These are phyloP conservation scores for Tokudaia tokunoshimensis DNA, from an alignment of 2,797 vertebrate species.

Conservation along the genomic window DNA sequence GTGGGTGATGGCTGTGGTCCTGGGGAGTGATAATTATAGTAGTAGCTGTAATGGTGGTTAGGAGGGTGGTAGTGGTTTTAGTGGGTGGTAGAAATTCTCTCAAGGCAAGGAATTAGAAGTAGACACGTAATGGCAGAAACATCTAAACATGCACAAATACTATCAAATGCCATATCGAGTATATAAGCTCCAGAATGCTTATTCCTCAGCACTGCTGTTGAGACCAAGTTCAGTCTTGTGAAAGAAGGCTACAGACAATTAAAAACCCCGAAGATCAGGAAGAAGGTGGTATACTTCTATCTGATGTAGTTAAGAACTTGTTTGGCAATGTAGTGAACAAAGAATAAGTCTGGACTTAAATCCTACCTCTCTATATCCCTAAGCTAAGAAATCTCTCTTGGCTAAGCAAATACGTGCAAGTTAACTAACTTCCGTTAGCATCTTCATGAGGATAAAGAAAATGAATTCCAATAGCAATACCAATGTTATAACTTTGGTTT, in stretches of 20 bases:
- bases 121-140: not conserved
- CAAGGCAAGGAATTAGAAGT: not conserved
- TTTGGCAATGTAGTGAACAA: not conserved
- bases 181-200: no score
- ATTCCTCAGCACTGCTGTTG: not conserved
- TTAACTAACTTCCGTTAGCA: not conserved
- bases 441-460: not conserved
- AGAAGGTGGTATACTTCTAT: not conserved
- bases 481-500: not conserved
- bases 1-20: not conserved
- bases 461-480: not conserved
- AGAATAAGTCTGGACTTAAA: slow-evolving; percentile 48
- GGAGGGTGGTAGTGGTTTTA: not conserved
- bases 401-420: not conserved
- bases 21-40: not conserved
- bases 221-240: not conserved
- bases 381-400: not conserved
- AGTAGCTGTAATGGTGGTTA: not conserved
- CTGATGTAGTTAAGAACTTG: not conserved
- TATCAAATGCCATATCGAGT: not conserved
- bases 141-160: not conserved
- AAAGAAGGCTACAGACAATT: not conserved
- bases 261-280: not conserved
- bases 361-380: not conserved
- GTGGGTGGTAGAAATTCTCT: not conserved